These are phyloP conservation scores for Grallaria varia DNA, from an alignment of 2,113 vertebrate species.

Conservation along the genomic window DNA sequence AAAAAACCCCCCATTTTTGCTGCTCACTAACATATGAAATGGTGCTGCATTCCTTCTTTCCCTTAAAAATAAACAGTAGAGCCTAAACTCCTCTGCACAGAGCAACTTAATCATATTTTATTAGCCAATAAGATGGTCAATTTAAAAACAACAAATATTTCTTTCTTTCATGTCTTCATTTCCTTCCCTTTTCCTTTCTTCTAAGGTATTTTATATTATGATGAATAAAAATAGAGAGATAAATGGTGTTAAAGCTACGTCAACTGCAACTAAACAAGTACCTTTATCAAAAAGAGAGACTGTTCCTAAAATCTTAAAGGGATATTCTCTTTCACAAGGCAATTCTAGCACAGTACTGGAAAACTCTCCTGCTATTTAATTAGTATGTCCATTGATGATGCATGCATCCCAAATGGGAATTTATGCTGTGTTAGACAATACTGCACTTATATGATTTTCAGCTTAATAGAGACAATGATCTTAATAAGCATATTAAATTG, in stretches of 20 bases:
- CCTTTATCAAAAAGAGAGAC: slow-evolving; percentile 35
- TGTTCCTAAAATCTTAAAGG: slow-evolving; percentile 5
- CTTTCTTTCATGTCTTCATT: background rate
- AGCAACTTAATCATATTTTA: slow-evolving; percentile 11
- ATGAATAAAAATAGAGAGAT: slow-evolving; percentile 26
- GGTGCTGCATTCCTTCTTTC: background rate
- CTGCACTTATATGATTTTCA: slow-evolving; percentile 31
- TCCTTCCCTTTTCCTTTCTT: background rate
- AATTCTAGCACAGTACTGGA: slow-evolving; percentile 1
- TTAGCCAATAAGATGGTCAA: background rate
- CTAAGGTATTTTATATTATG: background rate
- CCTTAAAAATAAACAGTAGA: background rate
- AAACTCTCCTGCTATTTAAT: slow-evolving; percentile 33
- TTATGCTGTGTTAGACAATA: slow-evolving; percentile 44
- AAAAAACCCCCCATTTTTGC: background rate
- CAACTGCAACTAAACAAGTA: slow-evolving; percentile 25
- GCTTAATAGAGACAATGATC: slow-evolving; percentile 54
- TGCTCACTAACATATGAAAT: background rate
- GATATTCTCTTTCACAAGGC: background rate
- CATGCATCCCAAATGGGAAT: slow-evolving; percentile 23
- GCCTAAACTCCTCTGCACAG: background rate
- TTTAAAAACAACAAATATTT: background rate
- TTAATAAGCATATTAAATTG: slow-evolving; percentile 68
- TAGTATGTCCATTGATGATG: background rate
- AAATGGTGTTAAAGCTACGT: background rate